Conservation (phyloP, 1,140 invertebrate species). For the Oscheius sp. region DNA sequence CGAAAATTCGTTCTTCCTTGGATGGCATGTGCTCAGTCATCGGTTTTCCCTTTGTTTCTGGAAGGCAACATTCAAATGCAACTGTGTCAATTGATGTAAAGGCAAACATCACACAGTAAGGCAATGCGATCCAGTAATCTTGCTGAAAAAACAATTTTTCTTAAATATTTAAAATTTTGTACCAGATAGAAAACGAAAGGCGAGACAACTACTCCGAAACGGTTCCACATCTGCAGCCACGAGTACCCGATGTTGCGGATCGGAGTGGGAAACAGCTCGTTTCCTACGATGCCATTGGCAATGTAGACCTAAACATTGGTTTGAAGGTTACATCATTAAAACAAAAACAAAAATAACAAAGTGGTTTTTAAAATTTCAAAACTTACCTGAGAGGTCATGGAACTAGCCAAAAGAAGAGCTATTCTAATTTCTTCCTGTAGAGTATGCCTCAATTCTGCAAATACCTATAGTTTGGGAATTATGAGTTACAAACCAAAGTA, state of each 20-base stretch:
- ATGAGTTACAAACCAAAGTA: slow-evolving; percentile 17
- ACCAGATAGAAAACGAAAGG: slow-evolving; percentile 40
- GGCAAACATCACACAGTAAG: slow-evolving; percentile 27
- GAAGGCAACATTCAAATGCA: slow-evolving; percentile 27
- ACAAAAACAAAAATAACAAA: background rate
- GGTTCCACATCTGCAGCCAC: slow-evolving; percentile 27
- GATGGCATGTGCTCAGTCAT: slow-evolving; percentile 36
- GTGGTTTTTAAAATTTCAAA: slow-evolving; percentile 12
- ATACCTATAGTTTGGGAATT: background rate
- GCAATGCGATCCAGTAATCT: slow-evolving; percentile 33
- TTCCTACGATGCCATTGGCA: slow-evolving; percentile 33
- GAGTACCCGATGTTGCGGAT: slow-evolving; percentile 36
- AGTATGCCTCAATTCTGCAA: background rate
- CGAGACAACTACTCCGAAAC: slow-evolving; percentile 31
- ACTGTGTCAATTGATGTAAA: slow-evolving; percentile 22
- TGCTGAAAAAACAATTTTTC: slow-evolving; percentile 18
- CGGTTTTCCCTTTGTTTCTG: slow-evolving; percentile 36
- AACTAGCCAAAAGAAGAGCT: slow-evolving; percentile 16
- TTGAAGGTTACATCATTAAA: background rate
- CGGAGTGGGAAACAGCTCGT: slow-evolving; percentile 37
- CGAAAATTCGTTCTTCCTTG: slow-evolving; percentile 10
- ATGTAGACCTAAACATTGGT: slow-evolving; percentile 35
- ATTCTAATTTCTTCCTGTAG: slow-evolving; percentile 14
- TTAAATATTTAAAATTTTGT: background rate
- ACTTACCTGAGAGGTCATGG: slow-evolving; percentile 28